Base-by-base conservation (phyloP, 2,888 invertebrate genomes). In the Galerucella nymphaeae region DNA sequence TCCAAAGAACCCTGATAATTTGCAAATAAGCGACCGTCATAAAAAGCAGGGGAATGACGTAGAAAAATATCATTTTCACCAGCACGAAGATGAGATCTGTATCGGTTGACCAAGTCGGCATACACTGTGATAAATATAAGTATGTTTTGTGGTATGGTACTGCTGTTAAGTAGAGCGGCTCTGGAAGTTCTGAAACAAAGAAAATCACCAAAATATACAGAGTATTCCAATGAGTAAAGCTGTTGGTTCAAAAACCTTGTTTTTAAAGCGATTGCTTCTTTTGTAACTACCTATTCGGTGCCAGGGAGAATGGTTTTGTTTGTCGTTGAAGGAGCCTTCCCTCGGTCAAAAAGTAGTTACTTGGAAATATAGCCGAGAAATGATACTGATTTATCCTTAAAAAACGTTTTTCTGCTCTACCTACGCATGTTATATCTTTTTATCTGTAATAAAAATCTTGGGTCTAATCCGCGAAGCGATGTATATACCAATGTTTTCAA, bases 11-110 rank as follows among this genome's bases (percentile, higher is more conserved):
- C 50, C 91, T 87, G 66, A 94, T 93, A 72, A 96, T 96, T 86
- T 95, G 94, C 82, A 91, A 92, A 86, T 96, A 96, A 1, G 96
- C 93, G 74, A 94, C 89, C 80, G 92, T 93, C 93, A 96, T 96
- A 84, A 96, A 91, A 5, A 91, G 83, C 41, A 96, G 87, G 0
- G 97, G 97, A 14, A 94, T 88, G 75, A 93, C 90, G 87, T 96
- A 97, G 59, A 96, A 90, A 69, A 94, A 88, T 23, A 93, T 85
- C 76, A 92, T 89, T 84, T 93, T 93, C 76, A 91, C 86, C 66
- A 93, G 88, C 78, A 91, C 92, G 89, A 93, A 94, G 13, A 89
- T 89, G 71, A 91, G 91, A 80, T 95, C 93, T 41, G 90, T 91
- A 16, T 90, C 88, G 9, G 87, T 87, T 53, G 91, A 90, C 95